Evolutionary conservation across 2,888 invertebrate genomes (phyloP), one percentile per base, ranked within the genome.

Genomic region (Andrena camellia): DNA sequence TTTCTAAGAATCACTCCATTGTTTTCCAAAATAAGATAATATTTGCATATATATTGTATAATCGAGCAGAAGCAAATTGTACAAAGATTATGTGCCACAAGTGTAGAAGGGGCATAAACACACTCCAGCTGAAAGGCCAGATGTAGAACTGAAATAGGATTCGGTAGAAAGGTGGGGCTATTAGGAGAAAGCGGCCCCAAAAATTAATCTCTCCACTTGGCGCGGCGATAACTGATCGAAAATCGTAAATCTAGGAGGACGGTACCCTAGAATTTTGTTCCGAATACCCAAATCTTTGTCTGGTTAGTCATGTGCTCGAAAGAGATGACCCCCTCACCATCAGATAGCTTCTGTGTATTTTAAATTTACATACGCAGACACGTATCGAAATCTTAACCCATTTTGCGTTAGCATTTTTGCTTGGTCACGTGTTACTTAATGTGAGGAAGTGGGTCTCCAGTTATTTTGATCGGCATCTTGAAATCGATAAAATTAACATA

Each of bases 141-240:
- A 60, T 60, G 64, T 72, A 26, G 33, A 50, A 26, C 35, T 54
- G 62, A 67, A 77, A 83, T 42, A 31, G 59, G 72, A 54, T 78
- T 63, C 83, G 74, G 85, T 86, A 85, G 87, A 88, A 90, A 87
- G 83, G 78, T 60, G 81, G 82, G 82, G 73, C 87, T 87, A 86
- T 89, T 90, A 86, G 82, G 90, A 90, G 90, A 93, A 93, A 93
- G 93, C 92, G 92, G 90, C 89, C 89, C 92, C 91, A 77, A 93
- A 92, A 92, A 88, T 88, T 88, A 89, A 89, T 90, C 83, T 74
- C 84, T 75, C 81, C 72, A 42, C 52, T 64, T 64, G 70, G 64
- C 81, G 71, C 73, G 77, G 77, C 62, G 67, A 26, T 67, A 71
- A 59, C 72, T 71, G 70, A 69, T 83, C 85, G 62, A 79, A 81